Base-by-base conservation (phyloP, 2,888 invertebrate genomes). In the Stenodera caucasica region DNA sequence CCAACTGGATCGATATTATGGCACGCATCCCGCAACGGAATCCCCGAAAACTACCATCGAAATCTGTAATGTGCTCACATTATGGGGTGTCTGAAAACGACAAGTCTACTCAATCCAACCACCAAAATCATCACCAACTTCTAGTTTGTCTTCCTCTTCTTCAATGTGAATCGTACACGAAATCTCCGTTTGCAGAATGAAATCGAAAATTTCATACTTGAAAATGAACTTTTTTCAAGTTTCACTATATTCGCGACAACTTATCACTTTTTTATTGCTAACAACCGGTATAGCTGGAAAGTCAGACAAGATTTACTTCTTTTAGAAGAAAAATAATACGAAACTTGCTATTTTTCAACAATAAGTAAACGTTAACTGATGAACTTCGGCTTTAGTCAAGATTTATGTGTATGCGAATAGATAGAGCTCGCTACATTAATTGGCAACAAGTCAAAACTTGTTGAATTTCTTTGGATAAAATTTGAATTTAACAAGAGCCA, bases 1-100 rank as follows among this genome's bases (percentile, higher is more conserved):
- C 75, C 70, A 67, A 66, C 60, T 55, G 64, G 68, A 76, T 76
- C 76, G 76, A 76, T 76, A 74, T 71, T 67, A 67, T 70, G 67
- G 71, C 71, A 75, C 71, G 73, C 72, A 75, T 74, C 73, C 73
- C 69, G 72, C 75, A 68, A 72, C 67, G 67, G 66, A 62, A 67
- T 66, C 64, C 67, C 67, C 64, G 64, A 69, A 68, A 67, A 69
- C 60, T 63, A 66, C 61, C 45, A 45, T 45, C 45, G 7, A 21
- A 45, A 67, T n/a, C 65, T 58, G 63, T 57, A 57, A 67, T n/a
- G n/a, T n/a, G n/a, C n/a, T n/a, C n/a, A n/a, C n/a, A n/a, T n/a
- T n/a, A n/a, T n/a, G n/a, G n/a, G n/a, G n/a, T n/a, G n/a, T n/a
- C n/a, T n/a, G n/a, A n/a, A n/a, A n/a, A n/a, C n/a, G 65, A 68